phyloP scores from a whole-genome alignment of 2,113 vertebrate genomes.

The Lates calcarifer region DNA sequence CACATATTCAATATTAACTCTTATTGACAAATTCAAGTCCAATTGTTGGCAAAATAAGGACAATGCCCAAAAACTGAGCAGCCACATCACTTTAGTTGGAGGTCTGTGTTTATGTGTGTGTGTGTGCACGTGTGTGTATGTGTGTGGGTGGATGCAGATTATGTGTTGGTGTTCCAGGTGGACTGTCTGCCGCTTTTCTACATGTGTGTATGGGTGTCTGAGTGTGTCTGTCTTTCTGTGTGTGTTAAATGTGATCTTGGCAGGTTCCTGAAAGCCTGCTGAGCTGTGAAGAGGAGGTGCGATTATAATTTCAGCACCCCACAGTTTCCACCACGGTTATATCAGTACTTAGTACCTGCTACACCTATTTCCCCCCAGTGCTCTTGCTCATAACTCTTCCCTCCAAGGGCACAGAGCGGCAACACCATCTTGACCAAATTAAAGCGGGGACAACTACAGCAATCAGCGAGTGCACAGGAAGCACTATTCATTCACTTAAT shows the following conservation, averaged over 20 bases:
- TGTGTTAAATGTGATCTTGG: conserved; percentile 69
- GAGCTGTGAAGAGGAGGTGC: conserved; percentile 69
- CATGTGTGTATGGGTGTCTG: conserved; percentile 31
- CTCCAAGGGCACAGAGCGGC: conserved; percentile 36
- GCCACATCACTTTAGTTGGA: not conserved
- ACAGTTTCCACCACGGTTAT: conserved; percentile 65
- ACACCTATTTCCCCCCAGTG: conserved; percentile 57
- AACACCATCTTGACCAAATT: conserved; percentile 47
- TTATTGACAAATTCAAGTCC: conserved; percentile 12
- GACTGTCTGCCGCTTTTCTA: conserved; percentile 45
- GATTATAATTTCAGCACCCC: conserved; percentile 75
- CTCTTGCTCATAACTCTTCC: conserved; percentile 59
- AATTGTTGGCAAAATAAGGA: not conserved
- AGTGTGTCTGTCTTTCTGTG: conserved; percentile 34
- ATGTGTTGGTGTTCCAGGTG: conserved; percentile 14
- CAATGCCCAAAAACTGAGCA: conserved; percentile 23
- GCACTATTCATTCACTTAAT: conserved; percentile 6
- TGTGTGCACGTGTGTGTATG: not conserved
- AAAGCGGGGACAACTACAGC: conserved; percentile 18
- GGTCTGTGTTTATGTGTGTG: not conserved
- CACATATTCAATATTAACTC: not conserved
- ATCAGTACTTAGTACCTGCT: conserved; percentile 60
- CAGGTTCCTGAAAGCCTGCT: conserved; percentile 67
- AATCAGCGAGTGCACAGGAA: conserved; percentile 17
- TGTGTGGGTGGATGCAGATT: conserved; percentile 10